Evolutionary conservation across 1,140 invertebrate species (phyloP), one percentile per base, ranked within the genome.

Genomic region (Lasaia peninsularis): DNA sequence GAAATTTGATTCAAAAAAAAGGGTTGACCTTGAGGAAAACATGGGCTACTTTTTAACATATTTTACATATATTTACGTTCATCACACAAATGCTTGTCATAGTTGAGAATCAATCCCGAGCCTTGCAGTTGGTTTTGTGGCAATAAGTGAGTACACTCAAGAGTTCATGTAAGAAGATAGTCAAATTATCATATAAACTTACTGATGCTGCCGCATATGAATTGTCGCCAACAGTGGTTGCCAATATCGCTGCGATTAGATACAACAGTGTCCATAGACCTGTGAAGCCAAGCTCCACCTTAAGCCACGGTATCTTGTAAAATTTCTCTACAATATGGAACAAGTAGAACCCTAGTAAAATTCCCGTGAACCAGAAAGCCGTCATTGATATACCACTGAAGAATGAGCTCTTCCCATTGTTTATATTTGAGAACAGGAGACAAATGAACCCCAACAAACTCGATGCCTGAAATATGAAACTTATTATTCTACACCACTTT

Each of bases 291-390:
- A 96, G 92, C 89, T 97, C 96, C 71, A 97, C 93, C 80, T 95
- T 94, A 18, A 96, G 75, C 96, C 96, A 98, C 0, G 96, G 96
- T 56, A 98, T 94, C 80, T 92, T 94, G 76, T 94, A 94, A 69
- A 96, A 94, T 78, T 94, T 95, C 75, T 97, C 95, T 60, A 97
- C 91, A 9, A 97, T 91, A 75, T 98, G 96, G 76, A 97, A 96
- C 52, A 96, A 73, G 83, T 97, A 97, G 55, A 97, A 91, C 0
- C 93, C 91, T 12, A 97, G 91, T 11, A 97, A 83, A 40, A 96
- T 93, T 10, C 94, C 92, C 0, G 95, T 96, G 59, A 95, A 93
- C 92, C 95, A 96, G 73, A 98, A 94, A n/a, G 94, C 96, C 18
- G 92, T 92, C 91, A 96, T 96, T 0, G 96, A 91, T 0, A 97